Conservation (phyloP, 1,140 invertebrate species). For the Lepidotrigona ventralis region DNA sequence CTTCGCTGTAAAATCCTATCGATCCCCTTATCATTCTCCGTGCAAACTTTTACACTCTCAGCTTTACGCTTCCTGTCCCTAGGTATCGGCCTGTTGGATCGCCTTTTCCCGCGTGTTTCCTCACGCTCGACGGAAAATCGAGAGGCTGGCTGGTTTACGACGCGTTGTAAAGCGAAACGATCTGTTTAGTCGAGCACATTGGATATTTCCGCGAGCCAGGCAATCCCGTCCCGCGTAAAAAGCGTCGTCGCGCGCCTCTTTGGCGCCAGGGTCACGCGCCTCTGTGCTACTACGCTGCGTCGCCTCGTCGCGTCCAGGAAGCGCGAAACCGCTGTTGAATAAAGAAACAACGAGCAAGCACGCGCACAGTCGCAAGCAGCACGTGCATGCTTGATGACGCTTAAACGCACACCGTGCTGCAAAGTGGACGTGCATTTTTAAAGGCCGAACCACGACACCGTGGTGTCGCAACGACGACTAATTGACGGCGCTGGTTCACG, state of each 20-base stretch:
- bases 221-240: not conserved
- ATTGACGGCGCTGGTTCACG: not conserved
- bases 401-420: not conserved
- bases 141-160: not conserved
- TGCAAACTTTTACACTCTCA: conserved; percentile 41
- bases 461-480: not conserved
- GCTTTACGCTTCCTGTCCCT: not conserved
- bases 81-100: conserved; percentile 27
- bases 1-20: conserved; percentile 9
- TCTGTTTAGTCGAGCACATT: not conserved
- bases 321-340: conserved; percentile 16
- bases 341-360: not conserved
- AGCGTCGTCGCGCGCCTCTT: not conserved
- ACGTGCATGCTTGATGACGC: not conserved
- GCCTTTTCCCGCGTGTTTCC: not conserved
- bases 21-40: conserved; percentile 48
- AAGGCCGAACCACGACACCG: not conserved
- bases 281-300: not conserved
- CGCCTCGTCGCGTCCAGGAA: not conserved
- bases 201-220: not conserved
- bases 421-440: conserved; percentile 45
- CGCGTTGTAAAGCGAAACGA: conserved; percentile 5
- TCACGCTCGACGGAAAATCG: too few relatives aligned
- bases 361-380: too few relatives aligned
- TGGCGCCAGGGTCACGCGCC: not conserved